A percentile compares a stretch with the other conserved stretches of the same genome.
Conservation (phyloP, 2,113 vertebrate species). For the Cranoglanis bouderius region DNA sequence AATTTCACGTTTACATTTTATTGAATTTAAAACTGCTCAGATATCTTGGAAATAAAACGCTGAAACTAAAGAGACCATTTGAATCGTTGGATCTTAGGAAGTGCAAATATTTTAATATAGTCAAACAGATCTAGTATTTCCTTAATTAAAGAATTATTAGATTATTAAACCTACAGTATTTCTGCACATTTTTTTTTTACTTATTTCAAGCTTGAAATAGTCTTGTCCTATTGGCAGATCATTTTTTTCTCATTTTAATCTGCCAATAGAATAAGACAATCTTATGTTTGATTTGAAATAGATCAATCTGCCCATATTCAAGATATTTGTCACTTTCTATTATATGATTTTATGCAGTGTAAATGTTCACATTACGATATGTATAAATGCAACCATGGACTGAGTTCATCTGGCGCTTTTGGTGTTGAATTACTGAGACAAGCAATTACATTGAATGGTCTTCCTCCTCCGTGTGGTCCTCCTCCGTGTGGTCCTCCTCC, state of each 20-base stretch:
- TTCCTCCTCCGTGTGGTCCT: not conserved
- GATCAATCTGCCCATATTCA: not conserved
- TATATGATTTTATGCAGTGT: not conserved
- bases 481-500: not conserved
- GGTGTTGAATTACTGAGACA: not conserved
- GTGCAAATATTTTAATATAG: too few relatives aligned
- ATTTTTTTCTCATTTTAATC: not conserved
- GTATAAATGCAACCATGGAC: not conserved
- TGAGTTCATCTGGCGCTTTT: not conserved
- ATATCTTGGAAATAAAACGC: not conserved
- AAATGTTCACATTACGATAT: not conserved
- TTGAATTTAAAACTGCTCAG: too few relatives aligned
- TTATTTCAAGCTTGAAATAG: not conserved
- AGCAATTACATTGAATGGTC: not conserved
- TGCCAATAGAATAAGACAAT: not conserved
- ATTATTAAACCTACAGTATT: too few relatives aligned
- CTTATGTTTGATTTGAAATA: not conserved
- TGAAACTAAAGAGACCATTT: not conserved
- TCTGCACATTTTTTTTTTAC: not conserved
- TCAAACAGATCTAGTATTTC: too few relatives aligned
- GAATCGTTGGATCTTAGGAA: too few relatives aligned
- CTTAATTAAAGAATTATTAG: too few relatives aligned
- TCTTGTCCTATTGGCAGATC: too few relatives aligned
- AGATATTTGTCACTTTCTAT: not conserved
- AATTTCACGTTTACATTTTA: too few relatives aligned